These are phyloP conservation scores for Gymnopithys bicolor DNA, from an alignment of 2,797 vertebrate genomes.

Conservation along the genomic window DNA sequence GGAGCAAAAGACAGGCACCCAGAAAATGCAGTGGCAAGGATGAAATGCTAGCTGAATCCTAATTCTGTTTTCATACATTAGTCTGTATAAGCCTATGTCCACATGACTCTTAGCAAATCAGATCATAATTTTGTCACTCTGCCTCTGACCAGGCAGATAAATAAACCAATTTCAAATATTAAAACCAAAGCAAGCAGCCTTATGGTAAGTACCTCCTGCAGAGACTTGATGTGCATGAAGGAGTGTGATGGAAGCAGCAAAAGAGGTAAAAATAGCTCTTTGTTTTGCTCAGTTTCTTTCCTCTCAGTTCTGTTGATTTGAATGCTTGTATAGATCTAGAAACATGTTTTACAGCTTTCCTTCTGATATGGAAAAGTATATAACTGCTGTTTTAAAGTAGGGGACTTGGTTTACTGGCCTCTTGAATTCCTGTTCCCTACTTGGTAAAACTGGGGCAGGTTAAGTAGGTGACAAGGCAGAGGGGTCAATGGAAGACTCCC, in stretches of 20 bases:
- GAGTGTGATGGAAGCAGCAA: constrained; percentile 21
- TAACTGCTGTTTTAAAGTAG: background rate
- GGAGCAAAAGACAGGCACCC: background rate
- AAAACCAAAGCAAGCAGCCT: constrained; percentile 5
- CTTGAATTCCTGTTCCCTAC: background rate
- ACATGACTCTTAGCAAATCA: background rate
- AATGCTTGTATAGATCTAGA: background rate
- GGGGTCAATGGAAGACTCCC: background rate
- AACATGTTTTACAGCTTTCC: background rate
- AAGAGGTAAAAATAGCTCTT: constrained; percentile 34
- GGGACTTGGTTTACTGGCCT: background rate
- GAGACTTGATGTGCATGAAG: background rate
- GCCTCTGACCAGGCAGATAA: background rate
- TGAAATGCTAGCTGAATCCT: constrained; percentile 29
- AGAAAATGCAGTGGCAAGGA: background rate
- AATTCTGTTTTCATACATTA: constrained; percentile 8
- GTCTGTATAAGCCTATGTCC: background rate
- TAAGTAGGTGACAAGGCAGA: background rate
- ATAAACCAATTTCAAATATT: background rate
- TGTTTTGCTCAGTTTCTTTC: constrained; percentile 22
- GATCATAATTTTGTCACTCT: constrained; percentile 9
- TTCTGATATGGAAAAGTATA: background rate
- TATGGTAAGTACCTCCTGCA: constrained; percentile 11
- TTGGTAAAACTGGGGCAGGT: background rate
- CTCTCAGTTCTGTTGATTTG: background rate